A percentile compares a stretch with the other conserved stretches of the same genome.
Evolutionary conservation across 2,113 vertebrate species (phyloP).

Genomic region (Lethenteron camtschaticum): DNA sequence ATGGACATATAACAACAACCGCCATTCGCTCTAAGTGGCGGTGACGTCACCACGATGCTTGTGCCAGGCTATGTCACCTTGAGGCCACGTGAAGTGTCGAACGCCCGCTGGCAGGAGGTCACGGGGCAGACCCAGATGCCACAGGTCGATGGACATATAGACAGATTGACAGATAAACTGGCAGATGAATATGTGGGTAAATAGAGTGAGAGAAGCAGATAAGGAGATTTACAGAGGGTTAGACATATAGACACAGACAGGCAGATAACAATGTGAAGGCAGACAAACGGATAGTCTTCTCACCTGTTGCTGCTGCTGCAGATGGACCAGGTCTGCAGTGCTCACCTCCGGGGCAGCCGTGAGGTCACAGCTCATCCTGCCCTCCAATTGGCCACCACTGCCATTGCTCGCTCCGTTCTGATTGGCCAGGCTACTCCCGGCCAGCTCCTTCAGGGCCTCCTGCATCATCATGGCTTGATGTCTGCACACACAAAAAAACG

Average conservation of each 20-base stretch:
- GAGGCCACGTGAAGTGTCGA: no score
- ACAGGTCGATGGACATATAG: no score
- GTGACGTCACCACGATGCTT: no score
- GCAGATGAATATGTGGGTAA: no score
- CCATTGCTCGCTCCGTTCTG: constrained; percentile 99
- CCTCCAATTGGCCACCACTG: constrained; percentile 99
- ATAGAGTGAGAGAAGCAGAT: background rate
- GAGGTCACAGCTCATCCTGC: constrained; percentile 45
- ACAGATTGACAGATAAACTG: no score
- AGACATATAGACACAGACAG: no score
- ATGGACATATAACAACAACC: no score
- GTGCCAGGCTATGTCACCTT: no score
- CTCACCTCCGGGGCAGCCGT: constrained; percentile 51
- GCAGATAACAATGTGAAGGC: constrained; percentile 16
- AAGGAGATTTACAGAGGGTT: background rate
- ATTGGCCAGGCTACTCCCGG: constrained; percentile 99
- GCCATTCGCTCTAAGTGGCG: no score
- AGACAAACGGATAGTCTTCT: constrained; percentile 44
- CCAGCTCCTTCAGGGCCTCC: constrained; percentile 99
- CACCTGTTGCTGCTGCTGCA: constrained; percentile 99
- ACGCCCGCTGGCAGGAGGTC: no score
- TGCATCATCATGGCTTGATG: constrained; percentile 50
- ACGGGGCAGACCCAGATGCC: no score
- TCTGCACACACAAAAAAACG: no score
- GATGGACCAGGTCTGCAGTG: constrained; percentile 99